Base-by-base conservation (phyloP, 2,113 vertebrate genomes). In the Meriones unguiculatus region DNA sequence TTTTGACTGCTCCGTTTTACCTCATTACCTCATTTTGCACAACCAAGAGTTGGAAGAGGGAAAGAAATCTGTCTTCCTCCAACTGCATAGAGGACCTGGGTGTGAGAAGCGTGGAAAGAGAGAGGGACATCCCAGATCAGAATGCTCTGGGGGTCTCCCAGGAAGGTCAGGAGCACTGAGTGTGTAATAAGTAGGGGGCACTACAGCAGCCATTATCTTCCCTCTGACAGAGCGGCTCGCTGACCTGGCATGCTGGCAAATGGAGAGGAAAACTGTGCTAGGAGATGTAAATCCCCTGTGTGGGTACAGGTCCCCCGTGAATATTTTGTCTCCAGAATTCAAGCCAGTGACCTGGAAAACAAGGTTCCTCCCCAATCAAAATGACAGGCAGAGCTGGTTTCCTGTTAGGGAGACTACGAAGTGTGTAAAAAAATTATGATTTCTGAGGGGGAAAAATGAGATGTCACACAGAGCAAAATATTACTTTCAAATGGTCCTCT, bases 171-270 rank as follows among this genome's bases (percentile, higher is more conserved):
- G 98, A 95, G 98, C 99, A 99, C 98, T 98, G 99, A 99, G 98
- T 99, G 98, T 98, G 99, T 99, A 99, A 99, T 99, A 99, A 99
- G 99, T 73, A 12, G 98, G 98, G 99, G 99, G 96, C 97, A 98
- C 98, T 98, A 97, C 96, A 97, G 98, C 97, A 98, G 98, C 99
- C 99, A 99, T 99, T 99, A 99, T 99, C 98, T 99, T 99, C 98
- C 98, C 98, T 98, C 98, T 99, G 98, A 98, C 98, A 98, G 97
- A 99, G 99, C 98, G 97, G 98, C 98, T 99, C 99, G 98, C 97
- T 99, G 99, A 99, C 99, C 99, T 99, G 98, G 98, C 98, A 98
- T 98, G 98, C 98, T 98, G 99, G 99, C 99, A 99, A 99, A 99
- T 99, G 99, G 99, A 99, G 99, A 99, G 99, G 99, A 99, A 99